Conservation (phyloP, 2,797 vertebrate genomes). For the Eleutherodactylus coqui region DNA sequence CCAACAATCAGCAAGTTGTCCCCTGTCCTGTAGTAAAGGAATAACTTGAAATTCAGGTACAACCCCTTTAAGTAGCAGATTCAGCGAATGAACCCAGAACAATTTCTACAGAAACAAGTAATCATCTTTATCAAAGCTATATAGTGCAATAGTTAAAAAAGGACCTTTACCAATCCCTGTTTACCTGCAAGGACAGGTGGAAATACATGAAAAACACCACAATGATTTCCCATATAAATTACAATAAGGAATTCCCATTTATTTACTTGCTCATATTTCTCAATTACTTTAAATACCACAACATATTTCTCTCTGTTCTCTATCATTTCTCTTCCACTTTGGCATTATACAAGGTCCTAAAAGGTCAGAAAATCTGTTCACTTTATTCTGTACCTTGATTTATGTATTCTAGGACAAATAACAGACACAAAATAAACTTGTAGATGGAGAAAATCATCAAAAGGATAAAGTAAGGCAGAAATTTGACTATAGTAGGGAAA, state of each 20-base stretch:
- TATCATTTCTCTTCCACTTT: slow-evolving; percentile 1
- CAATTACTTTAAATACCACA: slow-evolving; percentile 18
- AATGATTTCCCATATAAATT: neutral
- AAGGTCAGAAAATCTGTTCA: slow-evolving; percentile 5
- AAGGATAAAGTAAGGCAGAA: neutral
- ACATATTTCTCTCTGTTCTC: neutral
- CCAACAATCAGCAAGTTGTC: too few relatives aligned
- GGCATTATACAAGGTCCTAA: neutral
- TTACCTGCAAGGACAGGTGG: neutral
- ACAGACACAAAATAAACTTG: neutral
- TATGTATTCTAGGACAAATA: neutral
- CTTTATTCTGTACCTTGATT: neutral
- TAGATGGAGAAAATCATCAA: neutral
- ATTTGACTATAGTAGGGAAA: neutral
- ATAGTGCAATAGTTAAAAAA: neutral
- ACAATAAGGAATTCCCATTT: neutral
- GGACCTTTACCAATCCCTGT: neutral
- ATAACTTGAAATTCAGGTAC: too few relatives aligned
- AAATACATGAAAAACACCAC: neutral
- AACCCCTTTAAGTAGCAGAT: too few relatives aligned
- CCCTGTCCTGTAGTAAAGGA: too few relatives aligned
- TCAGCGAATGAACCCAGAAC: too few relatives aligned
- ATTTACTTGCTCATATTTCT: neutral
- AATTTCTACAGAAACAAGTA: too few relatives aligned
- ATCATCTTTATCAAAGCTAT: too few relatives aligned